Evolutionary conservation across 2,797 vertebrate genomes (phyloP).

Genomic region (Rhinogobio ventralis): DNA sequence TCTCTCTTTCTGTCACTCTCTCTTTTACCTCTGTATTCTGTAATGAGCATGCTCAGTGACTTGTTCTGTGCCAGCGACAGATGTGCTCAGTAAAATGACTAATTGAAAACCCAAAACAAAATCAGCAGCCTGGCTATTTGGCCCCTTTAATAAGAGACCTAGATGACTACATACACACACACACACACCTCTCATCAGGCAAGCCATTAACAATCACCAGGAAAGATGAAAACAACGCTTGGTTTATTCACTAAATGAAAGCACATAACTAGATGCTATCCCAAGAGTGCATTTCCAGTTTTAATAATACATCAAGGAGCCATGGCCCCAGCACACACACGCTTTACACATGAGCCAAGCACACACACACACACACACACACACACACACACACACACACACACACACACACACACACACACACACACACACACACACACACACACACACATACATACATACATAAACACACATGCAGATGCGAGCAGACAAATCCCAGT

Average conservation of each 20-base stretch:
- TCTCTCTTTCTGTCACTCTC: slow-evolving; percentile 18
- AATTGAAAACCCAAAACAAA: slow-evolving; percentile 99
- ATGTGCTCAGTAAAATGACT: slow-evolving; percentile 99
- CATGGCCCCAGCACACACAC: slow-evolving; percentile 90
- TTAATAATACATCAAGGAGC: slow-evolving; percentile 99
- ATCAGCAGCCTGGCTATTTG: slow-evolving; percentile 97
- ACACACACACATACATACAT: slow-evolving; percentile 48
- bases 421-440: slow-evolving; percentile 35
- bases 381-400: slow-evolving; percentile 43
- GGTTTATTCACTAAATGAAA: slow-evolving; percentile 99
- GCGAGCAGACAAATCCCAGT: slow-evolving; percentile 91
- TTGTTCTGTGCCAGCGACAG: slow-evolving; percentile 95
- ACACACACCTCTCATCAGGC: slow-evolving; percentile 89
- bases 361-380: slow-evolving; percentile 51
- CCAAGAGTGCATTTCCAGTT: slow-evolving; percentile 99
- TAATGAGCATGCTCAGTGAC: slow-evolving; percentile 88
- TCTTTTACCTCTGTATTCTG: slow-evolving; percentile 72
- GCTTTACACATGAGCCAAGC: slow-evolving; percentile 92
- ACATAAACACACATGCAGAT: slow-evolving; percentile 42
- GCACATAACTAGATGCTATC: slow-evolving; percentile 98
- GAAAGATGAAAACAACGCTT: slow-evolving; percentile 99
- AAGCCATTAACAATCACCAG: slow-evolving; percentile 99
- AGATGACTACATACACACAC: slow-evolving; percentile 78
- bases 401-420: slow-evolving; percentile 58
- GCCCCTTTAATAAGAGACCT: slow-evolving; percentile 96